Evolutionary conservation across 2,888 invertebrate genomes (phyloP), one percentile per base, ranked within the genome.

Genomic region (Drosophila colorata): DNA sequence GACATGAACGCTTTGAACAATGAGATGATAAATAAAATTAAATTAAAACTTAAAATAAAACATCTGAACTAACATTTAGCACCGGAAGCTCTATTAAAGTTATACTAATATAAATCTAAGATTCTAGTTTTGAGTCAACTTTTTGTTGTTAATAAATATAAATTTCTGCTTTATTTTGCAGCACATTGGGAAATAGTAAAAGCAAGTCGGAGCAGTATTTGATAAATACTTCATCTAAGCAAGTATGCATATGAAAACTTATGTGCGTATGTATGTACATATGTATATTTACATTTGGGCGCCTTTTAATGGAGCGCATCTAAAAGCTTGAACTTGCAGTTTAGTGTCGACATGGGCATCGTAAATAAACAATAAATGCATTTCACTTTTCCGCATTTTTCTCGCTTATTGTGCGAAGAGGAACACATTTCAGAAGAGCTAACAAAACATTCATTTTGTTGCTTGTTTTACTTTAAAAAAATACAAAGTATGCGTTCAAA

Each of bases 401-500:
- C 53, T 53, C 20, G 60, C 67, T 44, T 40, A 20, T 53, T 78
- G 60, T 43, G 77, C 44, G 73, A 80, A 76, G 23, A 59, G 52
- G 16, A 71, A 71, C 61, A 67, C 51, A 69, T 80, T 76, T 69
- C 59, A 55, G 60, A 63, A 66, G 52, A 25, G 37, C 55, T 57
- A 78, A 60, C 76, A 66, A 67, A 71, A 66, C 65, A 80, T 80
- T 77, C 66, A 81, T 79, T 80, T 80, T 81, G 74, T 71, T 71
- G 75, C 53, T 78, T 63, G 61, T 49, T 43, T n/a, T 13, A 11
- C 13, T 38, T 14, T 13, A 16, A 28, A 37, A 43, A 13, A 53
- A 31, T 18, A 20, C 4, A 51, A 40, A 38, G 37, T 56, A 58
- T 65, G 75, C 65, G 67, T 35, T 57, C 46, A 56, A 75, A 70